Base-by-base conservation (phyloP, 2,888 invertebrate species). In the Euclidia mi region DNA sequence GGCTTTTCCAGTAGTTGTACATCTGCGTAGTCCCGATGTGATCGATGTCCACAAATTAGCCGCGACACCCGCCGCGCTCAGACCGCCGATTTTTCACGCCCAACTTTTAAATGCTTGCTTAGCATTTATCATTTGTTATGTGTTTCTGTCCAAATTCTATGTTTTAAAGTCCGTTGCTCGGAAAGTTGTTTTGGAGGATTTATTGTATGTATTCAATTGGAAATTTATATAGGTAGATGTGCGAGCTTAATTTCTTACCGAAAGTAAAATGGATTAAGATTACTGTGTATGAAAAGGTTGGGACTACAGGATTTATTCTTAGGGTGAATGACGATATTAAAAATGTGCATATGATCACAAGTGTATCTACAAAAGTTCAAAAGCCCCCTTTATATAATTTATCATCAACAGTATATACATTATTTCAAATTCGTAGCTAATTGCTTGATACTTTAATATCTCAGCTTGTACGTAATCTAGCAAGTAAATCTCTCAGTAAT, bases 1-100 rank as follows among this genome's bases (percentile, higher is more conserved):
- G 3, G 28, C 31, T 0, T 3, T 51, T 78, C 79, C 63, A 74
- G 38, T 46, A 28, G 0, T 0, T 49, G 0, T 67, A 74, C 2
- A 65, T 76, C 79, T 35, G 18, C 44, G 63, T 34, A 31, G 38
- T 57, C 32, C 56, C 60, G 47, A 57, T 57, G 82, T 87, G 86
- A 87, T 87, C 84, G 84, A 87, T 85, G 86, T 78, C 83, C 83
- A 71, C 86, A 86, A 87, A 87, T 87, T 87, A 87, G 84, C 84
- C 76, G 60, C 76, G 78, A 78, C 82, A 77, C 82, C 75, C 78
- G 68, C 63, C 63, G 65, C 68, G 28, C 61, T 50, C 61, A 73
- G 69, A 56, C 79, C 69, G 79, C 78, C 81, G 82, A 87, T 87
- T 87, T 86, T 86, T 87, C 86, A 87, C 81, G 62, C 65, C 48